Base-by-base conservation (phyloP, 1,140 invertebrate species). In the Nilaparvata lugens region DNA sequence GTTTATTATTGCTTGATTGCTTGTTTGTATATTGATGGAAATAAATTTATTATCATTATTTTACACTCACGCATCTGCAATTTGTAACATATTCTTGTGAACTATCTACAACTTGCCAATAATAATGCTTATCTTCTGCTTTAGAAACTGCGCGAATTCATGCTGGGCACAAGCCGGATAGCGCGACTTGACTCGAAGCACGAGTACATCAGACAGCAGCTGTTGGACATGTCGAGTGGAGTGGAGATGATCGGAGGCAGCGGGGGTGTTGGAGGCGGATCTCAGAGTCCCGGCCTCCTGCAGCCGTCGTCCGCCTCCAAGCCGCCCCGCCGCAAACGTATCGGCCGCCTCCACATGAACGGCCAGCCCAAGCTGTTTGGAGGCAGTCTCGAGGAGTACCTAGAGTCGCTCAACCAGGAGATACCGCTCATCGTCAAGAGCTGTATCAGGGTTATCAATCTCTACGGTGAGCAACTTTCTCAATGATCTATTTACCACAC, bases 111-210 rank as follows among this genome's bases (percentile, higher is more conserved):
- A n/a, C n/a, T n/a, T n/a, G n/a, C n/a, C n/a, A n/a, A n/a, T n/a
- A n/a, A n/a, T 19, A 51, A 58, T 14, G 1, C 51, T 61, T 14
- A 0, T 64, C 9, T 11, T 35, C 2, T 35, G 31, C 67, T 70
- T 54, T 65, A 95, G 91, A 97, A 96, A 84, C 94, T 97, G 75
- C 81, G 88, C 14, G 87, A 93, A 72, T 96, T 95, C 74, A 83
- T 93, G 58, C 77, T 92, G 62, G 89, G 89, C 55, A 93, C 89
- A 61, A 95, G 94, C 66, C 82, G 93, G 65, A 93, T 97, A 72
- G 86, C 92, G 38, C 81, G 94, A 61, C 76, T 97, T 56, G 91
- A 96, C 72, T 84, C 91, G 40, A 92, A 95, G 70, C 86, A 90
- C 67, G 87, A 88, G 66, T 84, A 89, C 64, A 87, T 94, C 67